Base-by-base conservation (phyloP, 2,113 vertebrate genomes). In the Pseudorasbora parva region DNA sequence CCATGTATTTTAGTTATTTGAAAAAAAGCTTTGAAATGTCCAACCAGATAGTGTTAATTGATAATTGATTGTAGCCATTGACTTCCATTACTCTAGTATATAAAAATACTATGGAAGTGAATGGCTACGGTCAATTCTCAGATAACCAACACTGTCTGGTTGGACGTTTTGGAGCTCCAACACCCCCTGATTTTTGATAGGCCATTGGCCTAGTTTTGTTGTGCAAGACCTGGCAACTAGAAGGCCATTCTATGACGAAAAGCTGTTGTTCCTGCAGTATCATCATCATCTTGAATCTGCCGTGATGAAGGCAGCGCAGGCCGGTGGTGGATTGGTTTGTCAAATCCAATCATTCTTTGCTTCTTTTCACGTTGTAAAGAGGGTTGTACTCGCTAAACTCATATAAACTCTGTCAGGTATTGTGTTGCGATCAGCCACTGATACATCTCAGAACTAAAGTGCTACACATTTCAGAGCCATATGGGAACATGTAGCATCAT, bases 301-400 rank as follows among this genome's bases (percentile, higher is more conserved):
- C 11, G 30, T 5, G 19, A 43, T 43, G 33, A 68, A 62, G 14
- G 25, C 2, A 6, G 43, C 11, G 14, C 5, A 1, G 47, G 17
- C 9, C 2, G 0, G 27, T 5, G 2, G 5, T 11, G 15, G 30
- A 76, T 41, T 76, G 30, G 17, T 57, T 57, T 41, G 51, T 76
- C 74, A 76, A 41, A 41, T 57, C 74, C 74, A 76, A 76, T 76
- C 30, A 77, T 77, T 41, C 51, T 59, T 59, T 7, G 21, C 33
- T 23, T 60, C 37, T 10, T 62, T 78, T 37, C 37, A 25, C 14
- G 2, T 45, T 62, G n/a, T 43, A 19, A 78, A 78, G 37, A 60
- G 54, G 30, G 6, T 27, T 78, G 23, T 78, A 45, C 11, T 78
- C 56, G 37, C 23, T n/a, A 37, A 19, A 37, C 76, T 47, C 56